phyloP scores from a whole-genome alignment of 1,140 invertebrate genomes.

The Neodiprion lecontei region DNA sequence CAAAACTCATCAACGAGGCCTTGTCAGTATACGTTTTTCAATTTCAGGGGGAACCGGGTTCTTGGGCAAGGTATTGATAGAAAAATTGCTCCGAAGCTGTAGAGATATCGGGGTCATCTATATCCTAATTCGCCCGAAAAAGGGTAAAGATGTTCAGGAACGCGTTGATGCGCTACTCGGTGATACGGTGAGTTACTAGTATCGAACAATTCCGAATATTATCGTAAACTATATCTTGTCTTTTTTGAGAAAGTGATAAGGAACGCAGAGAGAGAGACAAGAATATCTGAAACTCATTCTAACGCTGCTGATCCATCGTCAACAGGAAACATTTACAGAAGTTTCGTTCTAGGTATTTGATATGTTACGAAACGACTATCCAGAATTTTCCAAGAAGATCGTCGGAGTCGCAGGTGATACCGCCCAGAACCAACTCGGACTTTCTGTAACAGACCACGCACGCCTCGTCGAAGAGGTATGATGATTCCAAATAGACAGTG shows the following conservation, averaged over 20 bases:
- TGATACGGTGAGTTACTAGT: not conserved
- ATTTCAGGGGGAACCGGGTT: conserved; percentile 65
- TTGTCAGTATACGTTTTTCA: conserved; percentile 24
- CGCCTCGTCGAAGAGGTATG: conserved; percentile 70
- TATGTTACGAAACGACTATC: conserved; percentile 54
- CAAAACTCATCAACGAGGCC: not conserved
- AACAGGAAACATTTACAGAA: not conserved
- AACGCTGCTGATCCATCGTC: not conserved
- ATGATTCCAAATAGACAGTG: conserved; percentile 35
- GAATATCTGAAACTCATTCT: not conserved
- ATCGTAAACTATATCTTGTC: conserved; percentile 2
- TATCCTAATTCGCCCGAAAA: conserved; percentile 72
- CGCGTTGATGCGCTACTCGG: conserved; percentile 20
- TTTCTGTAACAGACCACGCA: conserved; percentile 76
- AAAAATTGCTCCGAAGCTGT: conserved; percentile 71
- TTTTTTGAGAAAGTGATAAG: conserved; percentile 10
- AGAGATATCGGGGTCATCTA: conserved; percentile 70
- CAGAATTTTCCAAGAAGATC: conserved; percentile 39
- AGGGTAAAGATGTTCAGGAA: conserved; percentile 58
- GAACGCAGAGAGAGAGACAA: not conserved
- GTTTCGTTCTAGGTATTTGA: conserved; percentile 58
- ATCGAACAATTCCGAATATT: not conserved
- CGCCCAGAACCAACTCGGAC: conserved; percentile 77
- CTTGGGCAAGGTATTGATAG: conserved; percentile 69
- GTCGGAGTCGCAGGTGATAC: conserved; percentile 67